Evolutionary conservation across 2,797 vertebrate species (phyloP).

Genomic region (Sebastes miniatus): DNA sequence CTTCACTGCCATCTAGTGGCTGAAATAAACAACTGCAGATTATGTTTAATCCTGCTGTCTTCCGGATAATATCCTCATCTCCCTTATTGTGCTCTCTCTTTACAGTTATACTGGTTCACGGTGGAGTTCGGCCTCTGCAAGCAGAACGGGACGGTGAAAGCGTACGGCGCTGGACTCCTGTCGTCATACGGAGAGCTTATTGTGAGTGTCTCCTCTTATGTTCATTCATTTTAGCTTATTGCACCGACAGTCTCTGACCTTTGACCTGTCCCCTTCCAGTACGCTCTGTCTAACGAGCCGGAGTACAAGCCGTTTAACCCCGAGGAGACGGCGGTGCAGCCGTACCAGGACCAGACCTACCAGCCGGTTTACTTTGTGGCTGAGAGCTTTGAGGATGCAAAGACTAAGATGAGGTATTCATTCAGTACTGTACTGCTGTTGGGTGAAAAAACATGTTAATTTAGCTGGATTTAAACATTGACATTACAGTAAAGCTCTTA

Average conservation of each 20-base stretch:
- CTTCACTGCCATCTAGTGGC: slow-evolving; percentile 60
- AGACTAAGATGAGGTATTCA: slow-evolving; percentile 82
- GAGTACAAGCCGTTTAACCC: slow-evolving; percentile 84
- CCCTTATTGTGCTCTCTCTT: neutral
- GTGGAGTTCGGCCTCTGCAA: slow-evolving; percentile 89
- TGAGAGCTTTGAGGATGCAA: slow-evolving; percentile 89
- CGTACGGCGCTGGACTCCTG: slow-evolving; percentile 85
- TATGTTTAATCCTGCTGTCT: rapidly evolving
- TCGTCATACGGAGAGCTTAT: slow-evolving; percentile 86
- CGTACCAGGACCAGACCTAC: slow-evolving; percentile 87
- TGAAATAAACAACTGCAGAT: neutral
- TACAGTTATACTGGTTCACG: slow-evolving; percentile 88
- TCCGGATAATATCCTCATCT: neutral
- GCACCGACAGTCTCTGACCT: neutral
- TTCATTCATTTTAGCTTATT: neutral
- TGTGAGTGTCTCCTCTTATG: slow-evolving; percentile 63
- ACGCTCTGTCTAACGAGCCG: slow-evolving; percentile 85
- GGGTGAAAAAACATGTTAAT: neutral
- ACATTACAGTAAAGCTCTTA: neutral
- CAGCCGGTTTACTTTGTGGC: slow-evolving; percentile 89
- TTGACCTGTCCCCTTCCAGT: slow-evolving; percentile 64
- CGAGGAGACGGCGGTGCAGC: slow-evolving; percentile 82
- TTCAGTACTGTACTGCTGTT: neutral
- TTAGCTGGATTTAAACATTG: neutral
- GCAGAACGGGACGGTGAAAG: slow-evolving; percentile 83